Base-by-base conservation (phyloP, 2,888 invertebrate genomes). In the Gonocerus acuteangulatus region DNA sequence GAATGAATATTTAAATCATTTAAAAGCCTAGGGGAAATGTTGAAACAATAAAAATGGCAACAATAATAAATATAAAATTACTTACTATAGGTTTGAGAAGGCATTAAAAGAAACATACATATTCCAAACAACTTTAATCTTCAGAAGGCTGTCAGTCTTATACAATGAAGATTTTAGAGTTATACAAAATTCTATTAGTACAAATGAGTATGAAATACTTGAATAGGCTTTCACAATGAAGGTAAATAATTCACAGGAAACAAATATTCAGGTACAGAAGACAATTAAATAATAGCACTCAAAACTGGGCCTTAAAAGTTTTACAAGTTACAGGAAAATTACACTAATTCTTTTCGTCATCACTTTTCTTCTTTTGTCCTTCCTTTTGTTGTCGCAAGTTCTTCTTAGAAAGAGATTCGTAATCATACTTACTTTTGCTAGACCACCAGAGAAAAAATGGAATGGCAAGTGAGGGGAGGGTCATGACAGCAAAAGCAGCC, bases 401-500 rank as follows among this genome's bases (percentile, higher is more conserved):
- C 21, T 54, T 54, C 22, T 54, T 54, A 4, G 54, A 54, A 19
- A 54, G 22, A 22, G 54, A 42, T 19, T 54, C 54, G 22, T 23
- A 16, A 42, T 94, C 94, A 71, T 96, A 96, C 80, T 94, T 95
- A 74, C 85, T 86, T 76, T 95, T 95, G 71, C 95, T 95, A 22
- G 89, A 86, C 77, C 84, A 93, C 95, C 96, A 97, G 65, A 97
- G 80, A 34, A 87, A 84, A 74, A 93, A 91, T 62, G 96, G 96
- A 73, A 97, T 94, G 45, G 88, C 89, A 48, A 97, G 79, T 2
- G 95, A 94, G 3, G 96, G 95, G 66, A 95, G 79, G 22, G 95
- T 91, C 94, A 99, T 95, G 60, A 97, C 84, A 34, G 93, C 93
- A 73, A 99, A 99, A 22, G 95, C 92, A 59, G 87, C 80, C 99